Conservation (phyloP, 1,140 invertebrate genomes). For the Trachymyrmex cornetzi region DNA sequence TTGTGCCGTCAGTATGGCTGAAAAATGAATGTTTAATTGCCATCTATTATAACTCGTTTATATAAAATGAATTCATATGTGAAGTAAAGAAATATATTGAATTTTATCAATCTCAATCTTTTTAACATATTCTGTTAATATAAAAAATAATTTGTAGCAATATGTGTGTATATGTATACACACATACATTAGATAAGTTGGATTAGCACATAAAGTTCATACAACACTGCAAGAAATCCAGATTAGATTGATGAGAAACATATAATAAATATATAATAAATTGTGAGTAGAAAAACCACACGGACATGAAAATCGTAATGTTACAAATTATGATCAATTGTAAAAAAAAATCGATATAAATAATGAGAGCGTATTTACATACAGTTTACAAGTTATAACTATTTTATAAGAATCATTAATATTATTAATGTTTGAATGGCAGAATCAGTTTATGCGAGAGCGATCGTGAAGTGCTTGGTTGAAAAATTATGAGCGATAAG, state of each 20-base stretch:
- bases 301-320: not conserved
- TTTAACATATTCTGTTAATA: not conserved
- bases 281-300: not conserved
- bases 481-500: constrained; percentile 35
- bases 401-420: constrained; percentile 19
- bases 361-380: not conserved
- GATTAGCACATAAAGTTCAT: constrained; percentile 9
- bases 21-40: constrained; percentile 42
- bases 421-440: not conserved
- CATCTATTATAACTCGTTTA: not conserved
- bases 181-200: not conserved
- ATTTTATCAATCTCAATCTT: not conserved
- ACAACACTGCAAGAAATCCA: not conserved
- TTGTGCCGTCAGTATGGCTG: constrained; percentile 14
- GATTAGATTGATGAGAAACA: constrained; percentile 7
- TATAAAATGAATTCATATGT: constrained; percentile 23
- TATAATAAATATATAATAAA: not conserved
- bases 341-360: not conserved
- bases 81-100: constrained; percentile 3
- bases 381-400: not conserved
- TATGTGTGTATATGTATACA: not conserved
- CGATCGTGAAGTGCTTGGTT: constrained; percentile 61
- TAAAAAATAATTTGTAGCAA: not conserved
- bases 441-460: constrained; percentile 10
- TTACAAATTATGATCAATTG: constrained; percentile 2